Percentiles rank a stretch among this genome's conserved stretches.
These are phyloP conservation scores for Beroe forskalii DNA, from an alignment of 37 sponge, comb jelly and placozoan genomes.

Conservation along the genomic window DNA sequence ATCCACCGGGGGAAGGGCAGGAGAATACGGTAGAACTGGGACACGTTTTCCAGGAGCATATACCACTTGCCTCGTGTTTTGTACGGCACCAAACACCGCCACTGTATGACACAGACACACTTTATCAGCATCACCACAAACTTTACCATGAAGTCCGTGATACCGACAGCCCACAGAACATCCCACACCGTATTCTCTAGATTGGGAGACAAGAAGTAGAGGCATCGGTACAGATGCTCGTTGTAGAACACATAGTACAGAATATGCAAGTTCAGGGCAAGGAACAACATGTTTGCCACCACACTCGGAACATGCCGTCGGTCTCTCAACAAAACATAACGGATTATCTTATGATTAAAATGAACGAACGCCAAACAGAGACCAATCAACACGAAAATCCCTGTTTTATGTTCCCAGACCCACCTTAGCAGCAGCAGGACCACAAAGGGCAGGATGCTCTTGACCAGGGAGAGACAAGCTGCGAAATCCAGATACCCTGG, in stretches of 20 bases:
- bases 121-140: slow-evolving; percentile 85
- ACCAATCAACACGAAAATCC: slow-evolving; percentile 25
- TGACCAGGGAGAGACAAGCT: slow-evolving; percentile 6
- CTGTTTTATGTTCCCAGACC: slow-evolving; percentile 62
- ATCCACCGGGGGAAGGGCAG: slow-evolving; percentile 87
- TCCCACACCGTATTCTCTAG: slow-evolving; percentile 73
- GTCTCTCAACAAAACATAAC: slow-evolving; percentile 64
- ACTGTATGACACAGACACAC: slow-evolving; percentile 58
- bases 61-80: slow-evolving; percentile 81
- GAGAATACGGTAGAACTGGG: slow-evolving; percentile 89
- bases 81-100: not conserved
- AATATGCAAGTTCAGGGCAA: slow-evolving; percentile 77
- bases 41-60: slow-evolving; percentile 87
- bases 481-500: slow-evolving; percentile 46
- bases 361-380: slow-evolving; percentile 41
- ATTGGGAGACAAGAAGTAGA: slow-evolving; percentile 65
- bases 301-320: slow-evolving; percentile 67
- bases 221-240: slow-evolving; percentile 70
- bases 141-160: slow-evolving; percentile 73
- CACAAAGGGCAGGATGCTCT: slow-evolving; percentile 41
- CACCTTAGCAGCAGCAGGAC: slow-evolving; percentile 38
- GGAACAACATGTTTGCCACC: slow-evolving; percentile 71
- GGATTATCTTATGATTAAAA: slow-evolving; percentile 1
- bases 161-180: slow-evolving; percentile 55
- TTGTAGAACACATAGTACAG: slow-evolving; percentile 85